Percentiles rank a stretch among this genome's conserved stretches.
Evolutionary conservation across 1,140 invertebrate species (phyloP).

Genomic region (Ceratitis capitata): DNA sequence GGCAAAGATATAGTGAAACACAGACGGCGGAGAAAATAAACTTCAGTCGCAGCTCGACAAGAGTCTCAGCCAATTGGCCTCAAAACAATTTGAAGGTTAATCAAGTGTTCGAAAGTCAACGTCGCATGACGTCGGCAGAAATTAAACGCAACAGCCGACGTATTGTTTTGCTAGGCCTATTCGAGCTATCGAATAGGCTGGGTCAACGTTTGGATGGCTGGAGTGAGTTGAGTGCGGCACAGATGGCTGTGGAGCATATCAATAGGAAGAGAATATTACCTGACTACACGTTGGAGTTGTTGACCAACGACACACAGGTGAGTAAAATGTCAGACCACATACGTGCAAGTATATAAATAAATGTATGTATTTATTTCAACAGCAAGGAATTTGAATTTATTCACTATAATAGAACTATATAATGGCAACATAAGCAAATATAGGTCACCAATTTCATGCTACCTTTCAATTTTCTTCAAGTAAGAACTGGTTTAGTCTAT

Average conservation of each 20-base stretch:
- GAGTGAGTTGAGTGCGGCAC: slow-evolving; percentile 79
- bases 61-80: slow-evolving; percentile 38
- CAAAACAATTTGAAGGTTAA: slow-evolving; percentile 57
- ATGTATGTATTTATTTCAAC: too few relatives aligned
- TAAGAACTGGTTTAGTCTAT: too few relatives aligned
- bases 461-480: too few relatives aligned
- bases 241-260: slow-evolving; percentile 77
- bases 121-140: slow-evolving; percentile 55
- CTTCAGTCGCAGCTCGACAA: not conserved
- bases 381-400: too few relatives aligned
- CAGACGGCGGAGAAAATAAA: not conserved
- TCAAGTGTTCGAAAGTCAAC: slow-evolving; percentile 60
- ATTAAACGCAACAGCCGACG: slow-evolving; percentile 53
- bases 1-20: too few relatives aligned
- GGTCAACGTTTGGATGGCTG: slow-evolving; percentile 73
- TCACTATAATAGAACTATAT: too few relatives aligned
- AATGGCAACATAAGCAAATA: too few relatives aligned
- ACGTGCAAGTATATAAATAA: not conserved
- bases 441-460: too few relatives aligned
- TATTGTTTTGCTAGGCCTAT: slow-evolving; percentile 77
- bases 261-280: slow-evolving; percentile 75
- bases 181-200: slow-evolving; percentile 75
- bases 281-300: slow-evolving; percentile 76
- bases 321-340: slow-evolving; percentile 48
- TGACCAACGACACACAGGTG: slow-evolving; percentile 86